Evolutionary conservation across 2,113 vertebrate genomes (phyloP), one percentile per base, ranked within the genome.

Genomic region (Silurus meridionalis): DNA sequence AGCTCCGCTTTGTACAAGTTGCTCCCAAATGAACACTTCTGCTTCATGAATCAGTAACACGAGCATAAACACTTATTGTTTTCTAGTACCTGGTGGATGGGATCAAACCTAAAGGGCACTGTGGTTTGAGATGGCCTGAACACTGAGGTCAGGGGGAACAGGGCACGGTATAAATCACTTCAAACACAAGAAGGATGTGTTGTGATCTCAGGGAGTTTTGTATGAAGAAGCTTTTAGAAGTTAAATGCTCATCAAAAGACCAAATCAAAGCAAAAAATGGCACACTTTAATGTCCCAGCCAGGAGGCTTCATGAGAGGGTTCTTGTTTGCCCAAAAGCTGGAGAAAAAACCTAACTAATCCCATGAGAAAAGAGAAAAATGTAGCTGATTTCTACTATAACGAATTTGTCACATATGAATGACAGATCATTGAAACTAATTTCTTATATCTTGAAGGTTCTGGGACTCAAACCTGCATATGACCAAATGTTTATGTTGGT

Each of bases 141-240:
- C n/a, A 79, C 14, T 57, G 19, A 17, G 25, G 25, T 37, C 8
- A 80, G 10, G 4, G 3, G 19, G 14, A 80, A 37, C 57, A 46
- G 57, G 23, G 17, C 28, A 13, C 17, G 21, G 58, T 77, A 77
- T 46, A 61, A 53, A 81, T 86, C 48, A 85, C 67, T 74, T 85
- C 37, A 55, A 84, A 86, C 69, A 71, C n/a, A 84, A 83, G 48
- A 77, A 86, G 75, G 80, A 69, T 85, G 82, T 80, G 50, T 82
- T 77, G 69, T 28, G 52, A 0, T 25, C 52, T 71, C 17, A 48
- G 69, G 75, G 66, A 57, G 66, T 37, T 21, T 48, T 85, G 66
- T 58, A 91, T 89, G 55, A 89, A 72, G 75, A 55, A 21, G 46
- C 55, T 66, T 78, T 87, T 83, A 28, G n/a, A n/a, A n/a, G n/a